Evolutionary conservation across 1,140 invertebrate species (phyloP).

Genomic region (Leptopilina boulardi): DNA sequence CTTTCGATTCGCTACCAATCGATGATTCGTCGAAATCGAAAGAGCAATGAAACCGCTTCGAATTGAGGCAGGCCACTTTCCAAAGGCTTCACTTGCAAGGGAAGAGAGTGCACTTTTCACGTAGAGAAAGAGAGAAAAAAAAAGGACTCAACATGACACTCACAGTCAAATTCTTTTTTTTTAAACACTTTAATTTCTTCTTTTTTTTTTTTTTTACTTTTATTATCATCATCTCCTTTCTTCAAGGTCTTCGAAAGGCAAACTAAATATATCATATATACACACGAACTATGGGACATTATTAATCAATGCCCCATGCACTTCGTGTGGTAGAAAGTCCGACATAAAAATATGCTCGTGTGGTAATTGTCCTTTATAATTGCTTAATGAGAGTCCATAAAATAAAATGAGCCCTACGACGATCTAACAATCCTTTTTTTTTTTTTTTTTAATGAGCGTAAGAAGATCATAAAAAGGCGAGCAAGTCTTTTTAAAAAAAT

Average conservation of each 20-base stretch:
- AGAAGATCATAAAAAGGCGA: not conserved
- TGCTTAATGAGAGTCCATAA: conserved; percentile 10
- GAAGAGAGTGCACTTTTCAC: conserved; percentile 5
- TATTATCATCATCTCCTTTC: conserved; percentile 3
- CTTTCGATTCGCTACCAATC: conserved; percentile 25
- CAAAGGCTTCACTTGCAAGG: conserved; percentile 39
- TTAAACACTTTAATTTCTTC: not conserved
- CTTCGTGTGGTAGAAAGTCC: conserved; percentile 29
- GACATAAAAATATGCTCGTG: conserved; percentile 28
- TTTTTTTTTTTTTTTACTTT: not conserved
- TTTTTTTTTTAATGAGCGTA: conserved; percentile 19
- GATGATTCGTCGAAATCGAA: conserved; percentile 44
- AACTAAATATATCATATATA: conserved; percentile 22
- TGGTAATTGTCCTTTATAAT: conserved; percentile 24
- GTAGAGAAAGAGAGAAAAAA: not conserved
- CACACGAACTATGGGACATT: conserved; percentile 12
- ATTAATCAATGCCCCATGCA: conserved; percentile 9
- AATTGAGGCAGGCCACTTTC: conserved; percentile 51
- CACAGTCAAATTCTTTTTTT: conserved; percentile 13
- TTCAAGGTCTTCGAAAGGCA: conserved; percentile 23
- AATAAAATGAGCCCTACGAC: conserved; percentile 18
- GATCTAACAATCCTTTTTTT: conserved; percentile 27
- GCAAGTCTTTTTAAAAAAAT: conserved; percentile 13
- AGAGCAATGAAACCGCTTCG: conserved; percentile 37
- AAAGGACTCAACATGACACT: conserved; percentile 22